A percentile compares a stretch with the other conserved stretches of the same genome.
These are phyloP conservation scores for Enhydra lutris DNA, from an alignment of 2,113 vertebrate genomes.

Conservation along the genomic window DNA sequence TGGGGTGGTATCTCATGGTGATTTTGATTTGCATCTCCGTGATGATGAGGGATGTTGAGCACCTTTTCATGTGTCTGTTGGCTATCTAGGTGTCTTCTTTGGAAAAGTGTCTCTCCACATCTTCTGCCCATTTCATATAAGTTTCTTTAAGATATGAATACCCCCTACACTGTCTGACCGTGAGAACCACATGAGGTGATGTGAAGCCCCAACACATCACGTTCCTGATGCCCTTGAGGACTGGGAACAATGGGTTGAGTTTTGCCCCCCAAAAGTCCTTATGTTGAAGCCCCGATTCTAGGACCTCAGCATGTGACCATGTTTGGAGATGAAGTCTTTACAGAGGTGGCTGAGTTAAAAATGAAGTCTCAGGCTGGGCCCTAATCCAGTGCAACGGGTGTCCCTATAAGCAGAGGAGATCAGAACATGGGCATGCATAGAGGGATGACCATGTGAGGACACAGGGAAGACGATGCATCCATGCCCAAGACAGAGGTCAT, in stretches of 20 bases:
- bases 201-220: neutral
- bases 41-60: too few relatives aligned
- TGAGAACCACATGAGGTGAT: neutral
- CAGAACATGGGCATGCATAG: neutral
- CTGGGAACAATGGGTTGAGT: too few relatives aligned
- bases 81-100: neutral
- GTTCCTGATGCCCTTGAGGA: neutral
- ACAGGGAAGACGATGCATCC: neutral
- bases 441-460: neutral
- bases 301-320: neutral
- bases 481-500: neutral
- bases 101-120: neutral
- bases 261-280: neutral
- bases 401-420: neutral
- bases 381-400: neutral
- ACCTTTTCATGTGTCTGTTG: neutral
- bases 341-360: neutral
- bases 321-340: neutral
- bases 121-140: neutral
- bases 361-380: neutral
- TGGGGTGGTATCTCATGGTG: too few relatives aligned
- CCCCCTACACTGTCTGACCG: neutral
- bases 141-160: neutral
- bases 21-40: too few relatives aligned
- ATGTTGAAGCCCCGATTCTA: neutral